Conservation (phyloP, 2,113 vertebrate species). For the Epinephelus moara region DNA sequence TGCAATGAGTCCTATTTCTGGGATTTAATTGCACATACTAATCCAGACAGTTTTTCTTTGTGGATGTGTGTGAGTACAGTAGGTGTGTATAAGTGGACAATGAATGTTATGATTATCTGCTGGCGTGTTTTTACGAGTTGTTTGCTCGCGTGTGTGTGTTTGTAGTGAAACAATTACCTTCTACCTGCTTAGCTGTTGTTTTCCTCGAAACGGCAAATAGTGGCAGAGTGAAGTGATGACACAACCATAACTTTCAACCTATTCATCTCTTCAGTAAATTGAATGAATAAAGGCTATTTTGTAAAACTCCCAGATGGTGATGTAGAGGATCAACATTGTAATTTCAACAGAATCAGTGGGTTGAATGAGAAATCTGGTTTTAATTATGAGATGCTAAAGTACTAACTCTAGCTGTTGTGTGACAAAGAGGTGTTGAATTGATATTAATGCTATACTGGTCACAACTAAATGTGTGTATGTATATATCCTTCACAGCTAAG, state of each 20-base stretch:
- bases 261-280: slow-evolving; percentile 21
- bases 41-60: slow-evolving; percentile 43
- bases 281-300: neutral
- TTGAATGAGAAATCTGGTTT: slow-evolving; percentile 3
- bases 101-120: neutral
- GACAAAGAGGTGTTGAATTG: neutral
- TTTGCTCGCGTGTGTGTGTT: neutral
- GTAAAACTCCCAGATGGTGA: slow-evolving; percentile 8
- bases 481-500: slow-evolving; percentile 80
- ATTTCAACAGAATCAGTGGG: neutral
- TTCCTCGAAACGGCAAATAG: neutral
- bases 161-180: slow-evolving; percentile 24
- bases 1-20: slow-evolving; percentile 61
- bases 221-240: neutral
- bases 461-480: slow-evolving; percentile 13
- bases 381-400: neutral
- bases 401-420: neutral
- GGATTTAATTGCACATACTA: slow-evolving; percentile 59
- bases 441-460: neutral
- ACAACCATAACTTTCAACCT: neutral
- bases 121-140: slow-evolving; percentile 21
- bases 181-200: slow-evolving; percentile 35
- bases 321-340: slow-evolving; percentile 2
- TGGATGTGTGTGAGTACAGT: slow-evolving; percentile 34
- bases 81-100: slow-evolving; percentile 1